phyloP scores from a whole-genome alignment of 2,797 vertebrate genomes.

The Hoplostethus mediterraneus region DNA sequence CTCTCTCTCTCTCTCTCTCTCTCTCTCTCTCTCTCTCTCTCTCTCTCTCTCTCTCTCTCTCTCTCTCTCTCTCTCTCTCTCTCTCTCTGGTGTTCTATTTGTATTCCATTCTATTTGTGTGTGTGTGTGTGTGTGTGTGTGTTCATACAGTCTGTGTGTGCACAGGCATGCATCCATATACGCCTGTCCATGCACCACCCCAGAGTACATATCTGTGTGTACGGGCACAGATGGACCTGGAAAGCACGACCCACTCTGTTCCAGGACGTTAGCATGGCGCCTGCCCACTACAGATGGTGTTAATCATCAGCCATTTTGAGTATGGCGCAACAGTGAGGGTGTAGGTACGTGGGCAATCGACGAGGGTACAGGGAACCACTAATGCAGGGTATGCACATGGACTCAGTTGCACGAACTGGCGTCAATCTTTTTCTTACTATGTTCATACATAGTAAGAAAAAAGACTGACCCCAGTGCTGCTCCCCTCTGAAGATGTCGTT shows the following conservation, averaged over 20 bases:
- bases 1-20: slow-evolving; percentile 7
- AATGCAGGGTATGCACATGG: not conserved
- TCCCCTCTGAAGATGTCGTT: slow-evolving; percentile 21
- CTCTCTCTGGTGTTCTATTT: slow-evolving; percentile 16
- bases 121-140: not conserved
- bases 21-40: slow-evolving; percentile 16
- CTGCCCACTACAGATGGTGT: slow-evolving; percentile 65
- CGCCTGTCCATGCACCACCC: slow-evolving; percentile 8
- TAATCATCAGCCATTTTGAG: slow-evolving; percentile 63
- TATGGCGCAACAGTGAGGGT: slow-evolving; percentile 25
- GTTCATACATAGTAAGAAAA: slow-evolving; percentile 7
- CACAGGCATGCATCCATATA: slow-evolving; percentile 8
- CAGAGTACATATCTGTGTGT: slow-evolving; percentile 41
- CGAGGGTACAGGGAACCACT: slow-evolving; percentile 12
- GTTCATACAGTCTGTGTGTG: slow-evolving; percentile 5
- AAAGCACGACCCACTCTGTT: slow-evolving; percentile 52
- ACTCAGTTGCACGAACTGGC: slow-evolving; percentile 15
- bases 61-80: slow-evolving; percentile 14
- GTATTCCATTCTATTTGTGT: slow-evolving; percentile 8
- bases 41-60: not conserved
- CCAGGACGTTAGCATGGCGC: slow-evolving; percentile 48
- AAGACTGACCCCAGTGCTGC: not conserved
- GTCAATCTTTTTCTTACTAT: no score
- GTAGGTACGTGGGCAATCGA: slow-evolving; percentile 40
- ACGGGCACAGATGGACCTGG: slow-evolving; percentile 59